phyloP scores from a whole-genome alignment of 1,140 invertebrate genomes.

The Carposina sasakii region DNA sequence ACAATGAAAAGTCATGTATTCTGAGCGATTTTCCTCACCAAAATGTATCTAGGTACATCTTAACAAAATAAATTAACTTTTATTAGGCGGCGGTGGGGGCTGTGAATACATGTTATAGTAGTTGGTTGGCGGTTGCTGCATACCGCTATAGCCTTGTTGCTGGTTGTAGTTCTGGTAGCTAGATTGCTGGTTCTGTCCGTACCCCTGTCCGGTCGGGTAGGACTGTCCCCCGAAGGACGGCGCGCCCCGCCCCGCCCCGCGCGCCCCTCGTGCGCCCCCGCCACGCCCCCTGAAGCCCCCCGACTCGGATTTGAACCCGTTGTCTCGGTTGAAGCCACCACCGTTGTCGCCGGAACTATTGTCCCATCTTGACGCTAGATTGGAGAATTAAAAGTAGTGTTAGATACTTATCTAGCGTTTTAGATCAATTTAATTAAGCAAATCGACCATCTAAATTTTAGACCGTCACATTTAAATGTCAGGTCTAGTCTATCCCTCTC shows the following conservation, averaged over 20 bases:
- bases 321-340: slow-evolving; percentile 21
- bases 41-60: no score
- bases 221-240: not conserved
- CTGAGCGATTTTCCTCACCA: no score
- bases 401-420: no score
- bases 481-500: no score
- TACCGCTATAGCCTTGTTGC: slow-evolving; percentile 10
- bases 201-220: slow-evolving; percentile 11
- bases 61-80: no score
- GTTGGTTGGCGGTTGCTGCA: slow-evolving; percentile 33
- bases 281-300: not conserved
- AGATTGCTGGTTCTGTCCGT: slow-evolving; percentile 22
- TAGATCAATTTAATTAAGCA: no score
- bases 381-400: not conserved
- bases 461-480: no score
- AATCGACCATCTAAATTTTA: no score
- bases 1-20: no score
- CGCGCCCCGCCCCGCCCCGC: slow-evolving; percentile 16
- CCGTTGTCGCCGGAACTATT: slow-evolving; percentile 22
- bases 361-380: slow-evolving; percentile 38
- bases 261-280: slow-evolving; percentile 20
- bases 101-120: slow-evolving; percentile 63
- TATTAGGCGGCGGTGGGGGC: slow-evolving; percentile 34
- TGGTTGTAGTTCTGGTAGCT: not conserved
- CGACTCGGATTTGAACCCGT: slow-evolving; percentile 12